phyloP scores from a whole-genome alignment of 1,140 invertebrate species.

The Ladona fulva region DNA sequence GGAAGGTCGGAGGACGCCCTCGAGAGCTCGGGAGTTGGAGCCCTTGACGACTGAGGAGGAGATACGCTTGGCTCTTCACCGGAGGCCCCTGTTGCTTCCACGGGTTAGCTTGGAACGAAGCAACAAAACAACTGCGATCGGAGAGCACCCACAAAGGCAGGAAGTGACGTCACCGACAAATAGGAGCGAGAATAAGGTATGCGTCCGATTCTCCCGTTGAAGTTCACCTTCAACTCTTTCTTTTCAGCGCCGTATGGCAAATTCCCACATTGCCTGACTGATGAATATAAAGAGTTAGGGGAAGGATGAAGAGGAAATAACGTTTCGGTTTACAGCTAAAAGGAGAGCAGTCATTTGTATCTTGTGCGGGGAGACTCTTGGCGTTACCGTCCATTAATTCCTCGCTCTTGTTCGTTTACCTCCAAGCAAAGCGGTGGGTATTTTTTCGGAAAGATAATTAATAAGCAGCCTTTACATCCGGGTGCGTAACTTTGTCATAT shows the following conservation, averaged over 20 bases:
- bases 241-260: not conserved
- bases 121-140: not conserved
- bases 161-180: not conserved
- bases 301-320: not conserved
- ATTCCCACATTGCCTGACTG: not conserved
- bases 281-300: not conserved
- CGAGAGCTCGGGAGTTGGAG: not conserved
- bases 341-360: not conserved
- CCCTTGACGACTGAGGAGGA: not conserved
- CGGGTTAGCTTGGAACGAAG: not conserved
- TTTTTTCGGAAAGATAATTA: no score
- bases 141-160: not conserved
- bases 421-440: no score
- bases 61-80: not conserved
- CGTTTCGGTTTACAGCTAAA: not conserved
- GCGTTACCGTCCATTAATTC: no score
- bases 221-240: not conserved
- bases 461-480: no score
- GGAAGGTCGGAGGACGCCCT: not conserved
- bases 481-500: no score
- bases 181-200: not conserved
- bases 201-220: not conserved
- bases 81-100: not conserved
- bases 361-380: not conserved
- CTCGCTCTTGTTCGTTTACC: no score